A percentile compares a stretch with the other conserved stretches of the same genome.
phyloP scores from a whole-genome alignment of 35 echinoderm and acorn worm genomes.

The Hemicentrotus pulcherrimus region DNA sequence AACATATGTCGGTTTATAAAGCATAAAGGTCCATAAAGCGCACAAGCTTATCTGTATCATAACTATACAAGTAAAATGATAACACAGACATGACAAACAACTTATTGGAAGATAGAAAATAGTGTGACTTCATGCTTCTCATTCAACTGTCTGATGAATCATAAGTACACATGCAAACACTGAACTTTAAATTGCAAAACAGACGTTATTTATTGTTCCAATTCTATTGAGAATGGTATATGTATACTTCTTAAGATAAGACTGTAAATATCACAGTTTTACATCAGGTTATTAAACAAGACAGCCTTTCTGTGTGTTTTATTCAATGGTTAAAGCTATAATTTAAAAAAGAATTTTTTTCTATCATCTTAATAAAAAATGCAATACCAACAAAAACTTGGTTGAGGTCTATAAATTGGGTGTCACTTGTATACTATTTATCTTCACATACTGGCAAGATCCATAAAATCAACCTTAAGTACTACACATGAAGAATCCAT shows the following conservation, averaged over 20 bases:
- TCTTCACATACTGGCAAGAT: slow-evolving; percentile 10
- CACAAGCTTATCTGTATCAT: background rate
- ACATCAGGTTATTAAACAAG: background rate
- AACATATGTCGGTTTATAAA: background rate
- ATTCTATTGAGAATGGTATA: background rate
- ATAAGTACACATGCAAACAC: background rate
- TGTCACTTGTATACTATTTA: background rate
- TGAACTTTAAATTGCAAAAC: background rate
- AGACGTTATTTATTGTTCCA: background rate
- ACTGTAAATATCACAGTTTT: background rate
- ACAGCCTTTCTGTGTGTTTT: background rate
- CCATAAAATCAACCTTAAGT: background rate
- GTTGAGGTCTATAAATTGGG: background rate
- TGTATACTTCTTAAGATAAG: background rate
- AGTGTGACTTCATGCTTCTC: background rate
- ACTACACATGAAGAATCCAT: background rate
- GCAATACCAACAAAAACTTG: background rate
- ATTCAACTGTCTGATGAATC: background rate
- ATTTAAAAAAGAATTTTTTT: background rate
- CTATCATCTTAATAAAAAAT: background rate
- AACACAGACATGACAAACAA: background rate
- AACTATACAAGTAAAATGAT: background rate
- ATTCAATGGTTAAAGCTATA: too few relatives aligned
- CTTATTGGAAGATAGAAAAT: background rate
- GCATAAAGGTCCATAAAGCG: background rate